phyloP scores from a whole-genome alignment of 2,888 invertebrate genomes.

The Drosophila dives region DNA sequence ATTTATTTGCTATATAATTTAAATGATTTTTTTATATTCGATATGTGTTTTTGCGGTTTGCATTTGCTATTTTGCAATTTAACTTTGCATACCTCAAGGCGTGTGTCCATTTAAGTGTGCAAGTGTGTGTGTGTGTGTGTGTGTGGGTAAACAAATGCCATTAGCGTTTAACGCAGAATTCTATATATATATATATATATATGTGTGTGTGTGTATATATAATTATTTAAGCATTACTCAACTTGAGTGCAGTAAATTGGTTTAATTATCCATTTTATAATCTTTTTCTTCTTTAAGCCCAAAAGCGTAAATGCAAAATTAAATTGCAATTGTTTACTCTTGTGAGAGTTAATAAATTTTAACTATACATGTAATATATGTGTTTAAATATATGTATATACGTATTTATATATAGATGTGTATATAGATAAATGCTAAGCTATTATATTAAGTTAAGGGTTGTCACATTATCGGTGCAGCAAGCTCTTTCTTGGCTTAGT shows the following conservation, averaged over 20 bases:
- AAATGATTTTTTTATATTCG: conserved; percentile 61
- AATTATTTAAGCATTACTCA: conserved; percentile 51
- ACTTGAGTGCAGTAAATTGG: conserved; percentile 24
- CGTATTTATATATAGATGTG: conserved; percentile 2
- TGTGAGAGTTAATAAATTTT: conserved; percentile 30
- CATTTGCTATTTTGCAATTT: conserved; percentile 43
- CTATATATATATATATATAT: conserved; percentile 28
- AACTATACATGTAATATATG: conserved; percentile 42
- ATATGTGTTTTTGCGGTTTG: conserved; percentile 59
- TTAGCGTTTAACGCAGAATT: conserved; percentile 67
- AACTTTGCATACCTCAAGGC: conserved; percentile 63
- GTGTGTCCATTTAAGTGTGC: conserved; percentile 16
- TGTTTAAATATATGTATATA: not conserved
- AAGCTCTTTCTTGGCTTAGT: conserved; percentile 43
- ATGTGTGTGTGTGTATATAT: conserved; percentile 9
- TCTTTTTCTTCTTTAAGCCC: conserved; percentile 51
- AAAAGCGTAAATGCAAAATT: conserved; percentile 57
- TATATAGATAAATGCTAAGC: conserved; percentile 21
- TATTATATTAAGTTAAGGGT: conserved; percentile 12
- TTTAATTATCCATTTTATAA: conserved; percentile 5
- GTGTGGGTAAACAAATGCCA: conserved; percentile 36
- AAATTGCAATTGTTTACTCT: conserved; percentile 51
- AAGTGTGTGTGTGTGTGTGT: not conserved
- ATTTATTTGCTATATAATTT: conserved; percentile 21
- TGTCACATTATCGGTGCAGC: conserved; percentile 22